These are phyloP conservation scores for Kuschelorhynchus macadamiae DNA, from an alignment of 2,888 invertebrate species.

Conservation along the genomic window DNA sequence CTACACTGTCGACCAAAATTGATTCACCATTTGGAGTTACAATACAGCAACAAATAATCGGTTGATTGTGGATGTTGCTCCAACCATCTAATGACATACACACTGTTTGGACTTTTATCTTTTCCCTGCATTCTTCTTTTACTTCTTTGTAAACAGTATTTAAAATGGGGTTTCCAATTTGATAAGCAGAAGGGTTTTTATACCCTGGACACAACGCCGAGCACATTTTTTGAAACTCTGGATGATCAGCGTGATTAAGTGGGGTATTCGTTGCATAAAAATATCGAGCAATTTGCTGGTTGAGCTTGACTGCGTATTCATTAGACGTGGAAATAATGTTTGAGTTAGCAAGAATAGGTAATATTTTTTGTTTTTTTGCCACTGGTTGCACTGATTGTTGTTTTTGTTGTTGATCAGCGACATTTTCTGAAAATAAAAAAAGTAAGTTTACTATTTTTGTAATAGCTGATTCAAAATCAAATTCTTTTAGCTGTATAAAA, in stretches of 20 bases:
- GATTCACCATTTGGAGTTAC: slow-evolving; percentile 9
- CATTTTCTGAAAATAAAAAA: too few relatives aligned
- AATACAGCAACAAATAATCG: slow-evolving; percentile 13
- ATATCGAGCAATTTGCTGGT: slow-evolving; percentile 16
- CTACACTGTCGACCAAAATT: slow-evolving; percentile 4
- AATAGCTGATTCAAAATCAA: too few relatives aligned
- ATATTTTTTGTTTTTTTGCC: background rate
- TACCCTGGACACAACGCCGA: slow-evolving; percentile 1
- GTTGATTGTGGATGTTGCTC: slow-evolving; percentile 13
- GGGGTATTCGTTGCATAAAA: slow-evolving; percentile 20
- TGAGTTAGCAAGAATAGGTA: slow-evolving; percentile 1
- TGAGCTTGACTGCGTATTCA: slow-evolving; percentile 9
- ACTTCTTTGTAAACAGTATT: too few relatives aligned
- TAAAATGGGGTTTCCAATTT: slow-evolving; percentile 10
- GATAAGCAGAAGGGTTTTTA: slow-evolving; percentile 8
- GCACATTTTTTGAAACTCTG: slow-evolving; percentile 19
- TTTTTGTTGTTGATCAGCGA: background rate
- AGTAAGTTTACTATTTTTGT: too few relatives aligned
- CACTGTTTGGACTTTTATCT: slow-evolving; percentile 7
- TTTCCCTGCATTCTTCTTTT: too few relatives aligned
- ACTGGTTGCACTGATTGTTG: background rate
- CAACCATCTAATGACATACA: slow-evolving; percentile 26
- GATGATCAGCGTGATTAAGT: slow-evolving; percentile 14
- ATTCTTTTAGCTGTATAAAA: too few relatives aligned
- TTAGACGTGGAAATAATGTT: slow-evolving; percentile 15